Conservation (phyloP, 2,888 invertebrate genomes). For the Diplolepis rosae region DNA sequence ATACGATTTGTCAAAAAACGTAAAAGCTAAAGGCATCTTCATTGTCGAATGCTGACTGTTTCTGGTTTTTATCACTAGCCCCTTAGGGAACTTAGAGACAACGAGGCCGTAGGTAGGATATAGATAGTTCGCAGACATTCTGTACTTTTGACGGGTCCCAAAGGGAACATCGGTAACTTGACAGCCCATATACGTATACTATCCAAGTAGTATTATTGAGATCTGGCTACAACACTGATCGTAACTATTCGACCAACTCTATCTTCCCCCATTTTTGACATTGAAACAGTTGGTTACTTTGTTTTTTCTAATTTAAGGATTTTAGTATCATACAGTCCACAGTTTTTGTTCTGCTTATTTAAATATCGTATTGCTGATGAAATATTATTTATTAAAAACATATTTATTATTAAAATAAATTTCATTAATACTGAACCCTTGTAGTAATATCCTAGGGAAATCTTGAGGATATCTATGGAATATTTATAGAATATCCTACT, state of each 20-base stretch:
- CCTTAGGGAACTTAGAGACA: constrained; percentile 59
- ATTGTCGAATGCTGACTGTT: constrained; percentile 68
- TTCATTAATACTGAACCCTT: too few species aligned
- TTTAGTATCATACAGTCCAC: too few species aligned
- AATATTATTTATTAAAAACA: not conserved
- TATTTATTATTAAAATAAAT: too few species aligned
- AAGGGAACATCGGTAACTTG: constrained; percentile 66
- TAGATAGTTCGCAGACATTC: constrained; percentile 57
- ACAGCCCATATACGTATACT: constrained; percentile 59
- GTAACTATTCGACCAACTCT: constrained; percentile 20
- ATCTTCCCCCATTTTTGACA: not conserved
- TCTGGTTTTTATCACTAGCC: constrained; percentile 66
- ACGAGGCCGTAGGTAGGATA: constrained; percentile 56
- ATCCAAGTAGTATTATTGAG: constrained; percentile 27
- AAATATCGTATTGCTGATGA: not conserved
- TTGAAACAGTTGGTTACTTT: too few species aligned
- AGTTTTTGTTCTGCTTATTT: not conserved
- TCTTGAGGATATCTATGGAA: too few species aligned
- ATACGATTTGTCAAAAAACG: constrained; percentile 44
- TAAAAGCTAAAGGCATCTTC: constrained; percentile 53
- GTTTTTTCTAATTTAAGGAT: too few species aligned
- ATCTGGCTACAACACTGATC: constrained; percentile 34
- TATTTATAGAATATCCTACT: too few species aligned
- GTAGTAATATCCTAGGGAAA: too few species aligned
- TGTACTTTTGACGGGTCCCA: constrained; percentile 68